Base-by-base conservation (phyloP, 2,888 invertebrate species). In the Caenorhabditis sulstoni region DNA sequence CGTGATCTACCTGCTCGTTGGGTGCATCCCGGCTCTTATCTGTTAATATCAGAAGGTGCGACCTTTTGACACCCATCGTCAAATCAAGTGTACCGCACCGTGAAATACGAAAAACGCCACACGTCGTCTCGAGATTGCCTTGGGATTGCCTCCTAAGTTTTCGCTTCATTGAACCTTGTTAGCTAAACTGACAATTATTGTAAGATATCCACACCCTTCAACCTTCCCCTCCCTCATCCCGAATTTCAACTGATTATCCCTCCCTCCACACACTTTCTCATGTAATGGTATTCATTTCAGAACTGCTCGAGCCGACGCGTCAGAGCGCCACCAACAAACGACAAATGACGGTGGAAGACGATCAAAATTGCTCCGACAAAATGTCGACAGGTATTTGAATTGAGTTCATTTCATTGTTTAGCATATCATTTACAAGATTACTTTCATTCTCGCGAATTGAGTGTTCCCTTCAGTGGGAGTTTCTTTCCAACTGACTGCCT, bases 281-380 rank as follows among this genome's bases (percentile, higher is more conserved):
- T 29, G 14, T 39, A 29, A 20, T 11, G 44, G 18, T 18, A 50
- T 22, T 39, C 53, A 39, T 81, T 81, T 64, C 71, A 81, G 81
- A 71, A 61, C 79, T 66, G 58, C 68, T 67, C 71, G 49, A 37
- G 55, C 55, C 23, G 81, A 74, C 68, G 75, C 79, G 76, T 68
- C 55, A 59, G 65, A 57, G 66, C 81, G 81, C 79, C 73, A 41
- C 45, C 50, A 39, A 35, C 47, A 64, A 73, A 20, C 18, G 49
- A 65, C 77, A 35, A 64, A 82, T 82, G 82, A 82, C 82, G 50
- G 80, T 82, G 55, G 80, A 80, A 39, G 82, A 78, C 62, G 77
- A 80, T 71, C 66, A 68, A 18, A 74, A 77, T 22, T 64, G 64
- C 45, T 76, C 79, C 20, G 74, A 49, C 64, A 79, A 79, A 74